Percentiles rank a stretch among this genome's conserved stretches.
Conservation (phyloP, 2,888 invertebrate genomes). For the Salticus scenicus region DNA sequence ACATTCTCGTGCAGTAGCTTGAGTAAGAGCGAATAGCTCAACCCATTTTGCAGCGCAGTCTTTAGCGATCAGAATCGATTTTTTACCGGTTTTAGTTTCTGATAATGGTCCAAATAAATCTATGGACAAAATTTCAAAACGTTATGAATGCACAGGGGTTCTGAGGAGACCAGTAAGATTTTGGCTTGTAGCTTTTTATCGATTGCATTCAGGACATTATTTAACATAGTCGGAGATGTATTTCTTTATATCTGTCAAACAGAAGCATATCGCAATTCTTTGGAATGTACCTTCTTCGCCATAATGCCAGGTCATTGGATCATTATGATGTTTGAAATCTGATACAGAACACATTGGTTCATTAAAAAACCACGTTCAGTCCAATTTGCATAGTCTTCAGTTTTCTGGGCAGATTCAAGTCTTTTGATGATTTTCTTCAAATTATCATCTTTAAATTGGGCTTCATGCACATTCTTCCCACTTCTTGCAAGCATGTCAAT, state of each 20-base stretch:
- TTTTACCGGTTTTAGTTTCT: constrained; percentile 27
- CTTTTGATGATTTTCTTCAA: constrained; percentile 29
- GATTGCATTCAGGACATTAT: constrained; percentile 47
- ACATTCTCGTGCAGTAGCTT: not conserved
- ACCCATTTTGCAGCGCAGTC: not conserved
- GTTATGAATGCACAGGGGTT: not conserved
- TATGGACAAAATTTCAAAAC: constrained; percentile 8
- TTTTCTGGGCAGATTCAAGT: constrained; percentile 47
- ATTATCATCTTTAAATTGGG: not conserved
- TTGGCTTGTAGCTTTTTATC: constrained; percentile 3
- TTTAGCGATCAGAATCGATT: constrained; percentile 8
- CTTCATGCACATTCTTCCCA: not conserved
- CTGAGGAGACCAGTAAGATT: not conserved
- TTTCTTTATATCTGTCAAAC: constrained; percentile 55
- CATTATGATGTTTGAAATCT: constrained; percentile 59
- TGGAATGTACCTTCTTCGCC: constrained; percentile 42
- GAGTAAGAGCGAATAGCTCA: no score
- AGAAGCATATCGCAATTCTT: constrained; percentile 30
- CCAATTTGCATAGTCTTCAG: constrained; percentile 20
- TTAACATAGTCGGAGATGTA: constrained; percentile 49
- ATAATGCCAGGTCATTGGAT: constrained; percentile 48
- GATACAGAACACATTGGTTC: constrained; percentile 21
- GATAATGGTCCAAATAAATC: constrained; percentile 22
- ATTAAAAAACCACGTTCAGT: not conserved
- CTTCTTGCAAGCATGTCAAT: not conserved